phyloP scores from a whole-genome alignment of 2,797 vertebrate species.

The Tokudaia tokunoshimensis region DNA sequence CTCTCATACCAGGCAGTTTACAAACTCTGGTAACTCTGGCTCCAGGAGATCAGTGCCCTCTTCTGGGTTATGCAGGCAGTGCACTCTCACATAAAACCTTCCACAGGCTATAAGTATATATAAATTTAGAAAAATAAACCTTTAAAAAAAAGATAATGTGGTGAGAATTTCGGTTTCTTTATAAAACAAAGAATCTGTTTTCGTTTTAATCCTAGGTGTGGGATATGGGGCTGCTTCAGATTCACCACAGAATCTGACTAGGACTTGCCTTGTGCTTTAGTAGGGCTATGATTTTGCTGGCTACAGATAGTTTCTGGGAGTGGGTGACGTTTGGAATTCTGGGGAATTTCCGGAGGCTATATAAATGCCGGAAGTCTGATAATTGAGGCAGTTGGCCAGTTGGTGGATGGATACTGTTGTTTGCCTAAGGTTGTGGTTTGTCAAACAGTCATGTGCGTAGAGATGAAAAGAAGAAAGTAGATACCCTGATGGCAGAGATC shows the following conservation, averaged over 20 bases:
- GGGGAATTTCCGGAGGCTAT: not conserved
- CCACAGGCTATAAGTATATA: fast-evolving
- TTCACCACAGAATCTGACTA: not conserved
- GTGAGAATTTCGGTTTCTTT: not conserved
- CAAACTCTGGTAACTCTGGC: not conserved
- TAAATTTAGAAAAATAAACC: not conserved
- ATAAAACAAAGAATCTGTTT: not conserved
- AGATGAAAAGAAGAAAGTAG: not conserved
- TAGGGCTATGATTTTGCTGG: not conserved
- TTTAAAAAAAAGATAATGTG: not conserved
- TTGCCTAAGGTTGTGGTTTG: not conserved
- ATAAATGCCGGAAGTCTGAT: not conserved
- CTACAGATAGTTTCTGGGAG: not conserved
- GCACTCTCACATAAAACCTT: not conserved
- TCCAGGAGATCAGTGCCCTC: not conserved
- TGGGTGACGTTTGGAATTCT: not conserved
- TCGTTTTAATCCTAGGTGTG: not conserved
- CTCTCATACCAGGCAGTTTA: not conserved
- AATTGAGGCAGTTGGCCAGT: not conserved
- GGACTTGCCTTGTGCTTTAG: not conserved
- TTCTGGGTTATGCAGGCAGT: not conserved
- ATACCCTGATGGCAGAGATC: not conserved
- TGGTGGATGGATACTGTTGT: not conserved
- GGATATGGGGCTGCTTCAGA: not conserved
- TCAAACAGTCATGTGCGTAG: not conserved